Percentiles rank a stretch among this genome's conserved stretches.
Conservation (phyloP, 1,140 invertebrate genomes). For the Whitmania pigra region DNA sequence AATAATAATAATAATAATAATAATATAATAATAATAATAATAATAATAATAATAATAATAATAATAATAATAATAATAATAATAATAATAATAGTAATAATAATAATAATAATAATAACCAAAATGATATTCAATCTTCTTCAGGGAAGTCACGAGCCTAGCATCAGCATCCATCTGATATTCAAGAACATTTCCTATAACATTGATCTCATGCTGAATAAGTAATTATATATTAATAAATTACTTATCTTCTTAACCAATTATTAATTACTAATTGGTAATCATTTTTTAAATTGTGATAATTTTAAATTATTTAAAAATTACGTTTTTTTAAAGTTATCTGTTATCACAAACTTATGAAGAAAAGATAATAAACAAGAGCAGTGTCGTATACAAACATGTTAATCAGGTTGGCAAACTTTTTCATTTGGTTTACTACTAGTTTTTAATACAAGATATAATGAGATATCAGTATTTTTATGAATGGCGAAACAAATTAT, state of each 20-base stretch:
- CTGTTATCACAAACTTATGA: neutral
- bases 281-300: neutral
- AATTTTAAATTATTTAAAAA: neutral
- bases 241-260: neutral
- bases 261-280: neutral
- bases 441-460: too few species aligned
- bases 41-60: too few species aligned
- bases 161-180: neutral
- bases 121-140: too few species aligned
- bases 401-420: too few species aligned
- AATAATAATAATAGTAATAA: neutral
- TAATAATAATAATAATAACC: too few species aligned
- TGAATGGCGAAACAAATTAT: too few species aligned
- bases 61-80: too few species aligned
- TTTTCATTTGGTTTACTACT: too few species aligned
- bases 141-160: neutral
- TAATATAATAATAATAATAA: too few species aligned
- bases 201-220: neutral
- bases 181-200: neutral
- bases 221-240: neutral
- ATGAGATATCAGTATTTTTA: too few species aligned
- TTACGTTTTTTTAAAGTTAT: neutral
- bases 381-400: too few species aligned
- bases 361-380: neutral
- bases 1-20: too few species aligned